Conservation (phyloP, 1,140 invertebrate species). For the Lucilia sericata region DNA sequence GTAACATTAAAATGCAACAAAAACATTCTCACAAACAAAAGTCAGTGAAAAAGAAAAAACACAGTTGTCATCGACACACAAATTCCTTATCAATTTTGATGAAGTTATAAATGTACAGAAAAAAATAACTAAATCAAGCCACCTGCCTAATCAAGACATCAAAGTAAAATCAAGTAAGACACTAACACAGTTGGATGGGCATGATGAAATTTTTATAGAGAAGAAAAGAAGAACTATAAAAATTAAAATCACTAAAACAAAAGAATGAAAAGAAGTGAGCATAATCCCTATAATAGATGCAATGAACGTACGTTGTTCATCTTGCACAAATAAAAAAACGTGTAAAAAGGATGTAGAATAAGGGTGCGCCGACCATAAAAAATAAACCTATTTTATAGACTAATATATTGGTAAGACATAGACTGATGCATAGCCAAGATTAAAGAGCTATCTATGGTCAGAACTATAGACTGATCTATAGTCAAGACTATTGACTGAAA, state of each 20-base stretch:
- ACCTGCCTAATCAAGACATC: slow-evolving; percentile 42
- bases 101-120: slow-evolving; percentile 21
- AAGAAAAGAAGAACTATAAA: not conserved
- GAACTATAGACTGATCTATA: too few species aligned
- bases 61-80: not conserved
- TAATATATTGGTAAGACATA: too few species aligned
- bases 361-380: not conserved
- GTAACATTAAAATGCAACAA: not conserved
- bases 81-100: slow-evolving; percentile 33
- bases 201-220: not conserved
- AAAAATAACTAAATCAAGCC: slow-evolving; percentile 14
- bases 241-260: slow-evolving; percentile 16
- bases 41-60: too few species aligned
- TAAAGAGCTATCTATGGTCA: too few species aligned
- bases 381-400: too few species aligned
- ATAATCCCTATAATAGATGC: slow-evolving; percentile 3
- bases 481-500: too few species aligned
- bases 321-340: not conserved
- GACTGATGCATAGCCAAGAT: too few species aligned
- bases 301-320: not conserved
- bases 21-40: not conserved
- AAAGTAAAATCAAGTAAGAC: slow-evolving; percentile 12
- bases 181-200: not conserved
- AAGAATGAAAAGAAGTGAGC: not conserved
- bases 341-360: not conserved